Base-by-base conservation (phyloP, 1,140 invertebrate genomes). In the Drosophila pallidifrons region DNA sequence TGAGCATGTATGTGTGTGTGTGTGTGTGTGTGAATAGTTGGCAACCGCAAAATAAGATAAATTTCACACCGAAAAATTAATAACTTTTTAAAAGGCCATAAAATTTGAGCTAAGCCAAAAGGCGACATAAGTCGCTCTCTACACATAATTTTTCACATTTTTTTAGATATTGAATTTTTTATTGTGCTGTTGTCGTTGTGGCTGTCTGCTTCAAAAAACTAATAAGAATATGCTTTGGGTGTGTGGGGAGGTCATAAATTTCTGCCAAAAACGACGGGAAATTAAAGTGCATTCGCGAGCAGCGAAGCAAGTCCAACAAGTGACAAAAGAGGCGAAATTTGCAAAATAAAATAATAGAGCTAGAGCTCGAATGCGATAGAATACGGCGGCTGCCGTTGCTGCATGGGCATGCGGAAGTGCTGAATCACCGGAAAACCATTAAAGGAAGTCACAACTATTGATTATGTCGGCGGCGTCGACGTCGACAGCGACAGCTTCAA, bases 351-450 rank as follows among this genome's bases (percentile, higher is more conserved):
- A 77, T 73, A 72, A 66, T 57, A 59, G 69, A 35, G n/a, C 51
- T 54, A 15, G 43, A 32, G 20, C 46, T 51, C 41, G 30, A 25
- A 60, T 25, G 20, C 38, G 41, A 54, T 43, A 30, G 72, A 49
- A 60, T 4, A 25, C 41, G 16, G 15, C 15, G 41, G 11, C 28
- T 11, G 16, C n/a, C 52, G 52, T 30, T 38, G 30, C 46, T 61
- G 52, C 15, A 74, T 20, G 55, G 51, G 46, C 61, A 60, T 60
- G 52, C 65, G 81, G 72, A 82, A 76, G 79, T 81, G 81, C 73
- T 85, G 81, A 82, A 85, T 85, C 79, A 85, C 81, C 81, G 81
- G 81, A 82, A 85, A 82, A 79, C 81, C 81, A 82, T 85, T 85
- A 85, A 85, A 78, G 81, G 77, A 81, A 85, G 77, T 82, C 81